Conservation (phyloP, 2,888 invertebrate genomes). For the Gymnoscelis rufifasciata region DNA sequence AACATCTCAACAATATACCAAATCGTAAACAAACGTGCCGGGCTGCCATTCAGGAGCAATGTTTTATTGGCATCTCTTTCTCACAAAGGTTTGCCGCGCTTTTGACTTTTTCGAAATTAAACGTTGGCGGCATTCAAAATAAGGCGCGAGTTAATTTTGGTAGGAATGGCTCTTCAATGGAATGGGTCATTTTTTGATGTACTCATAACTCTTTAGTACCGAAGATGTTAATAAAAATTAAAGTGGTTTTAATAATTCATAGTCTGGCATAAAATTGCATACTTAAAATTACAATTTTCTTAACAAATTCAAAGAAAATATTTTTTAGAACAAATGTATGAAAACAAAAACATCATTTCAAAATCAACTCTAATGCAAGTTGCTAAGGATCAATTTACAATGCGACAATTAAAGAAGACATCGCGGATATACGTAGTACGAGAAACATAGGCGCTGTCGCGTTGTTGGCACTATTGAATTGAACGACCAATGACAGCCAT, state of each 20-base stretch:
- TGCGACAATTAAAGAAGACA: constrained; percentile 33
- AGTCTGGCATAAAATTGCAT: constrained; percentile 23
- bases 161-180: constrained; percentile 64
- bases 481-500: constrained; percentile 57
- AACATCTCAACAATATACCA: constrained; percentile 61
- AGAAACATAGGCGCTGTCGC: constrained; percentile 43
- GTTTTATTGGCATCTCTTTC: constrained; percentile 78
- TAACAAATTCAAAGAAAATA: constrained; percentile 49
- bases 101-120: constrained; percentile 66
- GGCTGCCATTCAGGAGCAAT: constrained; percentile 63
- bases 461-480: constrained; percentile 58
- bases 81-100: constrained; percentile 72
- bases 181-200: constrained; percentile 72
- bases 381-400: constrained; percentile 37
- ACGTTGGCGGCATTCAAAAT: constrained; percentile 77
- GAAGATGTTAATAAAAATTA: constrained; percentile 46
- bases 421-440: constrained; percentile 77
- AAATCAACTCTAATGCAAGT: constrained; percentile 17
- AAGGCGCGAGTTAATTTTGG: constrained; percentile 71
- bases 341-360: constrained; percentile 29
- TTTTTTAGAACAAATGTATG: constrained; percentile 68
- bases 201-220: constrained; percentile 62
- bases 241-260: constrained; percentile 24
- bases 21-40: constrained; percentile 72
- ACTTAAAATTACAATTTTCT: constrained; percentile 37